Conservation (phyloP, 2,888 invertebrate species). For the Camptogramma bilineatum region DNA sequence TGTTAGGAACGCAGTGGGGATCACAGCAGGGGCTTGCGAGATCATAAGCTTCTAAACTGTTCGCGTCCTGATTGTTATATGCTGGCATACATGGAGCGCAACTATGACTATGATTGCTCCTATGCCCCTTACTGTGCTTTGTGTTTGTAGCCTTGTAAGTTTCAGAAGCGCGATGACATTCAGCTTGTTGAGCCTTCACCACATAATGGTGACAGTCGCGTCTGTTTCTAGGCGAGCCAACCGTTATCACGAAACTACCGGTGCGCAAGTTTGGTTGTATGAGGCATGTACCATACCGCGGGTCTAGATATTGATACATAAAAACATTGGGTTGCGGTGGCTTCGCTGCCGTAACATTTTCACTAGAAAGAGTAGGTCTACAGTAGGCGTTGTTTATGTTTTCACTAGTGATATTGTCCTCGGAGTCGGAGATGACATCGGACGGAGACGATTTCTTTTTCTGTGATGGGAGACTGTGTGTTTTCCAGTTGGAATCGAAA, state of each 20-base stretch:
- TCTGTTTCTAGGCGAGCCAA: slow-evolving; percentile 88
- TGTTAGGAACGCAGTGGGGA: slow-evolving; percentile 92
- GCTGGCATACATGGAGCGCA: slow-evolving; percentile 90
- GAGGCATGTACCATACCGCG: slow-evolving; percentile 88
- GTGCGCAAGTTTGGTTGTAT: slow-evolving; percentile 88
- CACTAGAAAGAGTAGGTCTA: slow-evolving; percentile 92
- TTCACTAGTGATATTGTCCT: slow-evolving; percentile 75
- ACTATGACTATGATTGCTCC: slow-evolving; percentile 83
- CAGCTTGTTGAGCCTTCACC: slow-evolving; percentile 75
- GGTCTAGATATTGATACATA: slow-evolving; percentile 90
- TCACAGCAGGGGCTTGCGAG: slow-evolving; percentile 94
- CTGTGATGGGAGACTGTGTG: slow-evolving; percentile 94
- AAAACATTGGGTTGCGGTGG: slow-evolving; percentile 80
- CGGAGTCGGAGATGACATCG: slow-evolving; percentile 74
- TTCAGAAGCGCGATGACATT: slow-evolving; percentile 71
- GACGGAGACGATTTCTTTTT: slow-evolving; percentile 89
- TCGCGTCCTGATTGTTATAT: slow-evolving; percentile 88
- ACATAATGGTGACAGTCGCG: slow-evolving; percentile 89
- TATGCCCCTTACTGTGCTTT: slow-evolving; percentile 69
- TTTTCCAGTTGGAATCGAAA: slow-evolving; percentile 94
- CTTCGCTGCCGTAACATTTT: slow-evolving; percentile 87
- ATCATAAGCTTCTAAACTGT: slow-evolving; percentile 94
- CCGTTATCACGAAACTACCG: slow-evolving; percentile 90
- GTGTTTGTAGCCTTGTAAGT: slow-evolving; percentile 62
- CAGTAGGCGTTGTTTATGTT: slow-evolving; percentile 87